Base-by-base conservation (phyloP, 2,113 vertebrate species). In the Sus scrofa region DNA sequence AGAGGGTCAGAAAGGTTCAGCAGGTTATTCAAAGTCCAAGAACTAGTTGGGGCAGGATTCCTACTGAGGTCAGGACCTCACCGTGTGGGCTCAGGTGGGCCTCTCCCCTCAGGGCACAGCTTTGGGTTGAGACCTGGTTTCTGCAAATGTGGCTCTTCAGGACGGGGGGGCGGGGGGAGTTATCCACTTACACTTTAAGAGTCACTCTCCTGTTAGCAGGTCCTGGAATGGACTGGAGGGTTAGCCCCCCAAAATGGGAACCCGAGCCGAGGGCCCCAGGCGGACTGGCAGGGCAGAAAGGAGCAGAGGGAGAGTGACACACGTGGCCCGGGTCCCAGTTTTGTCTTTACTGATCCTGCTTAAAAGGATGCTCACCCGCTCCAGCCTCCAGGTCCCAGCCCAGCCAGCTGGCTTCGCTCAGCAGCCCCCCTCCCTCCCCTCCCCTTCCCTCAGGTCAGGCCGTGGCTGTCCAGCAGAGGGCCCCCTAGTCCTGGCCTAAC, bases 381-480 rank as follows among this genome's bases (percentile, higher is more conserved):
- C 44, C 30, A 19, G 11, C 20, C 56, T 52, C 20, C 34, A 32
- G 73, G 32, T 19, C 62, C 37, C 58, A 22, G 24, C 22, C 18
- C 20, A 54, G 9, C 68, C 62, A 16, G 13, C 11, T 3, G 50
- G 11, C 58, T 78, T 86, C 8, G 19, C 65, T 65, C 73, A 50
- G 56, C 11, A 2, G 7, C 6, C 19, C 67, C 1, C 1, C n/a
- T n/a, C n/a, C n/a, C n/a, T n/a, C 39, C 4, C 0, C 0, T 16
- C 50, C 14, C 24, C 24, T 32, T 96, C 68, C 24, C 2, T 1
- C 0, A 0, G 78, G 50, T 27, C n/a, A 24, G 84, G 78, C 70
- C 0, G 4, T 0, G 0, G 54, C 73, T 6, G 22, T 54, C 95
- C 92, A 96, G 97, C 91, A 97, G 92, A 94, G 95, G 92, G 95